phyloP scores from a whole-genome alignment of 35 echinoderm and acorn worm species.

The Ptychodera flava region DNA sequence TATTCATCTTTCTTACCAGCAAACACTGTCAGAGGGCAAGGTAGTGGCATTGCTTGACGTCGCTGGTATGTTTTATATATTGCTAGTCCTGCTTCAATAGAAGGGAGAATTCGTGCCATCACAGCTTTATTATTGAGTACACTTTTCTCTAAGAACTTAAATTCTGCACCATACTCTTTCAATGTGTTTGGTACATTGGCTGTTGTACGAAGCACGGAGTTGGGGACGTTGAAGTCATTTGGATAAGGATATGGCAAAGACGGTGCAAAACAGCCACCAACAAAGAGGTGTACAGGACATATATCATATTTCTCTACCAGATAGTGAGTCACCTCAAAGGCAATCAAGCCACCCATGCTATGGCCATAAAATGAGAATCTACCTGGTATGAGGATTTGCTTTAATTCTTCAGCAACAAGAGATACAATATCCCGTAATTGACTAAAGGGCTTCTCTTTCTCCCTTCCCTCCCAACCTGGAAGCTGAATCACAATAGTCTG shows the following conservation, averaged over 20 bases:
- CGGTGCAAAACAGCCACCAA: slow-evolving; percentile 91
- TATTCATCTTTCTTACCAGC: slow-evolving; percentile 88
- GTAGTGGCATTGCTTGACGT: slow-evolving; percentile 72
- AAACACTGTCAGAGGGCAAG: slow-evolving; percentile 68
- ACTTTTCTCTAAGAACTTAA: slow-evolving; percentile 90
- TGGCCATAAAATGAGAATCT: too few species aligned
- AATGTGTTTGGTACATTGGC: slow-evolving; percentile 47
- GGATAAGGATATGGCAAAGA: slow-evolving; percentile 85
- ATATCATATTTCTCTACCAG: slow-evolving; percentile 63
- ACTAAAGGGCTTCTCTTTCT: slow-evolving; percentile 81
- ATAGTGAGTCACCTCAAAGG: slow-evolving; percentile 76
- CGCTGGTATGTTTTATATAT: slow-evolving; percentile 84
- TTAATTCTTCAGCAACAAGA: too few species aligned
- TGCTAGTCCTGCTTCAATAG: slow-evolving; percentile 76
- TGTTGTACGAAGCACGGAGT: slow-evolving; percentile 61
- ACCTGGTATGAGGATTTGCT: too few species aligned
- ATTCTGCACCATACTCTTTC: slow-evolving; percentile 44
- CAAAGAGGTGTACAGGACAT: slow-evolving; percentile 63
- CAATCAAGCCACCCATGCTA: too few species aligned
- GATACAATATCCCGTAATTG: slow-evolving; percentile 76
- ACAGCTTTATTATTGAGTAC: slow-evolving; percentile 61
- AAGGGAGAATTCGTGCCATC: slow-evolving; percentile 63
- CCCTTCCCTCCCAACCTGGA: too few species aligned
- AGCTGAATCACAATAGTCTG: slow-evolving; percentile 70
- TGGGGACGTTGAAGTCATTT: slow-evolving; percentile 72